phyloP scores from a whole-genome alignment of 2,888 invertebrate genomes.

The Caenorhabditis zanzibari region DNA sequence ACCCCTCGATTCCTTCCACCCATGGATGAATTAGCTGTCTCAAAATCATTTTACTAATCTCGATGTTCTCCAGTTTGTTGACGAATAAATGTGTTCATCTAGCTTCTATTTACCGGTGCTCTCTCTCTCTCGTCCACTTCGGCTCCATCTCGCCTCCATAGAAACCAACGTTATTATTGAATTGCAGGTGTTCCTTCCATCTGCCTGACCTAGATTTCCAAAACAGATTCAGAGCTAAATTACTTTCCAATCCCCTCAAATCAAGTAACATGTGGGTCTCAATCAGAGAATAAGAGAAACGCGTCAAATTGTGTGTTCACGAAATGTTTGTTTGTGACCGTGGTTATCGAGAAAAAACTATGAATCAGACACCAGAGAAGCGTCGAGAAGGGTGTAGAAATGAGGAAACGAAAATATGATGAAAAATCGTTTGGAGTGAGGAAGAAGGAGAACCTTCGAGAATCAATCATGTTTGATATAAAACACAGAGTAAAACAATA shows the following conservation, averaged over 20 bases:
- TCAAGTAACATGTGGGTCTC: neutral
- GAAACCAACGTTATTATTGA: neutral
- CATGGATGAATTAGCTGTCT: conserved; percentile 27
- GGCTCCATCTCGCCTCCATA: neutral
- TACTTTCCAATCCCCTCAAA: too few species aligned
- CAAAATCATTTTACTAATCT: neutral
- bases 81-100: too few species aligned
- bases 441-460: conserved; percentile 23
- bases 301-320: conserved; percentile 26
- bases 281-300: neutral
- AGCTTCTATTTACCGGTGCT: neutral
- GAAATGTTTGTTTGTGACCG: conserved; percentile 22
- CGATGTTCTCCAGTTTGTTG: too few species aligned
- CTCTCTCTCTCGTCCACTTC: neutral
- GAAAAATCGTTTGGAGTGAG: conserved; percentile 5
- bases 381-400: conserved; percentile 26
- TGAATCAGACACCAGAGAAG: conserved; percentile 23
- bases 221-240: neutral
- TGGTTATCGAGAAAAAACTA: conserved; percentile 25
- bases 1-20: conserved; percentile 21
- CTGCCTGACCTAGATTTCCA: neutral
- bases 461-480: conserved; percentile 4
- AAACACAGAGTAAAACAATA: neutral
- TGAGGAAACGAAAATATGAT: conserved; percentile 11
- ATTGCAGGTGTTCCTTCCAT: neutral